These are phyloP conservation scores for Pegoplata infirma DNA, from an alignment of 2,888 invertebrate species.

Conservation along the genomic window DNA sequence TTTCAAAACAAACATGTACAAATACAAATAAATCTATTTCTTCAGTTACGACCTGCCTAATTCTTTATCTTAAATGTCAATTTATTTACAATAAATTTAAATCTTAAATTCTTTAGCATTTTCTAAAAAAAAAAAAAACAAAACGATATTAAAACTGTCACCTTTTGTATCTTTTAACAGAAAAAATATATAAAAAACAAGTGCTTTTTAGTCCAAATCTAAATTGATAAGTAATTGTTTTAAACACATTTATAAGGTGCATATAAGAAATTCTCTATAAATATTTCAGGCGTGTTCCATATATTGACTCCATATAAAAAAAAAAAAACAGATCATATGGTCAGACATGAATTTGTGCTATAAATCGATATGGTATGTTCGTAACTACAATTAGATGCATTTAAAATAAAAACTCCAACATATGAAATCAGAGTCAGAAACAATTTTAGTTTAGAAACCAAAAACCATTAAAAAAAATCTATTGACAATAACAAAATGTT, in stretches of 20 bases:
- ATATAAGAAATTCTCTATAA: slow-evolving; percentile 13
- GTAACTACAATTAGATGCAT: slow-evolving; percentile 17
- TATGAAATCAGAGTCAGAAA: not conserved
- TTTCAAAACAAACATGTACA: too few relatives aligned
- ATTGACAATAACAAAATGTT: slow-evolving; percentile 8
- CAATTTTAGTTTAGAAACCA: not conserved
- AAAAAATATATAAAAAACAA: too few relatives aligned
- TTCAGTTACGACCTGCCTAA: too few relatives aligned
- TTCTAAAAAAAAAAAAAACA: not conserved
- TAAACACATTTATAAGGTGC: not conserved
- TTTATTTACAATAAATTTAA: slow-evolving; percentile 1
- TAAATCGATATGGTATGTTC: too few relatives aligned
- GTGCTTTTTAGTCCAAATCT: slow-evolving; percentile 9
- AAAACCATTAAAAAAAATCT: too few relatives aligned
- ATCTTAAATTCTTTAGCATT: slow-evolving; percentile 4
- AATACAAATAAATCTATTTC: too few relatives aligned
- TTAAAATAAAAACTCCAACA: not conserved
- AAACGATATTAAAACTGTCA: slow-evolving; percentile 17
- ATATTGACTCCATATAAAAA: not conserved
- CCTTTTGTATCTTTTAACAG: slow-evolving; percentile 5
- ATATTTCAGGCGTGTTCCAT: slow-evolving; percentile 9
- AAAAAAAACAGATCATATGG: not conserved
- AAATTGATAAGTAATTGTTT: slow-evolving; percentile 25
- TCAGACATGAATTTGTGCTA: too few relatives aligned
- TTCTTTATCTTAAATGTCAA: slow-evolving; percentile 21